Evolutionary conservation across 1,140 invertebrate genomes (phyloP).

Genomic region (Linepithema humile): DNA sequence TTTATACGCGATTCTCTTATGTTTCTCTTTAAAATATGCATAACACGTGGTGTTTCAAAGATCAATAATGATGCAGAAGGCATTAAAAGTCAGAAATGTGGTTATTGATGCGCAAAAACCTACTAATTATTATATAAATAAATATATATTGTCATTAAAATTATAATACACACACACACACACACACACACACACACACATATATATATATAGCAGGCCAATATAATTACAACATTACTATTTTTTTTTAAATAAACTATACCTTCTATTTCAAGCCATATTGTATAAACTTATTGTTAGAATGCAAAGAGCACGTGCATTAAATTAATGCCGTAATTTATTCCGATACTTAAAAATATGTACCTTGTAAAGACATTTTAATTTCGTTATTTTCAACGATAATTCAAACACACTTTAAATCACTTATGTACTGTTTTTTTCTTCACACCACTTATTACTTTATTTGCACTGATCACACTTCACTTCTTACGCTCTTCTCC

Average conservation of each 20-base stretch:
- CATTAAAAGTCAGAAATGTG: too few relatives aligned
- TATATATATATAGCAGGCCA: background rate
- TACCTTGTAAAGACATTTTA: too few relatives aligned
- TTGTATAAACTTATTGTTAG: background rate
- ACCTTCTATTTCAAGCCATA: background rate
- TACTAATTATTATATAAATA: too few relatives aligned
- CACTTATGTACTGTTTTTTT: background rate
- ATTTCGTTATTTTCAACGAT: background rate
- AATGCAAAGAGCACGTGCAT: background rate
- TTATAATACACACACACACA: too few relatives aligned
- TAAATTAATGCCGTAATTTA: background rate
- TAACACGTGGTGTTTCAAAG: too few relatives aligned
- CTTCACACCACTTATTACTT: background rate
- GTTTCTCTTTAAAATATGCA: too few relatives aligned
- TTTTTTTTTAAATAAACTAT: background rate
- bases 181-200: too few relatives aligned
- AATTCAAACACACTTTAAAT: background rate
- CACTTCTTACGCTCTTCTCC: background rate
- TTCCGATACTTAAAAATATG: background rate
- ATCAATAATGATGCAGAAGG: too few relatives aligned
- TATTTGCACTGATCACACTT: background rate
- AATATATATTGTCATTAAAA: too few relatives aligned
- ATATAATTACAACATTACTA: background rate
- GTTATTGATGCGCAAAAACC: too few relatives aligned
- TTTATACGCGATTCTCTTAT: background rate